A percentile compares a stretch with the other conserved stretches of the same genome.
Evolutionary conservation across 2,113 vertebrate species (phyloP).

Genomic region (Glaucidium brasilianum): DNA sequence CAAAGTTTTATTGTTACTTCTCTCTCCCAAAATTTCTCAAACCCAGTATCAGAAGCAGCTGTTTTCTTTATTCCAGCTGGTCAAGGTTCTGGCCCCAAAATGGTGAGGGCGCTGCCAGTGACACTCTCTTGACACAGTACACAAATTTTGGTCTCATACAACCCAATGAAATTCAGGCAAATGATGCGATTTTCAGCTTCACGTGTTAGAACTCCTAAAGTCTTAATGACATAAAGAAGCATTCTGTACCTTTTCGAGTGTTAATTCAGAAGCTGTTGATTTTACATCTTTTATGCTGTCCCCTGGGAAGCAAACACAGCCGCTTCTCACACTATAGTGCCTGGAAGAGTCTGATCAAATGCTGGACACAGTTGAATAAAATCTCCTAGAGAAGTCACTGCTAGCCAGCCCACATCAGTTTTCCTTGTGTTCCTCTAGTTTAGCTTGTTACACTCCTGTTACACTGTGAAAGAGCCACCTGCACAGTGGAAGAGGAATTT

Average conservation of each 20-base stretch:
- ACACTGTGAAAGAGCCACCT: background rate
- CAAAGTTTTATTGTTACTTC: background rate
- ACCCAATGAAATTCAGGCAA: background rate
- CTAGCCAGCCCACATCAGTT: background rate
- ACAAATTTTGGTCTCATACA: background rate
- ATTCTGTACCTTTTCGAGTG: background rate
- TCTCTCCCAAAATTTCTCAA: background rate
- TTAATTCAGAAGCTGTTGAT: background rate
- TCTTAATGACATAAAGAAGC: background rate
- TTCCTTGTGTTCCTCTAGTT: background rate
- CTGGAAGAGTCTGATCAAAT: background rate
- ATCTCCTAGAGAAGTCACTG: background rate
- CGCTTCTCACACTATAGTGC: background rate
- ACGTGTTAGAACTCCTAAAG: background rate
- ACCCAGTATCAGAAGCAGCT: background rate
- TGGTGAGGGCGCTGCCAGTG: background rate
- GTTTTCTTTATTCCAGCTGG: background rate
- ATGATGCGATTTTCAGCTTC: background rate
- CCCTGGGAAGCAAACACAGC: background rate
- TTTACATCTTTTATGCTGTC: background rate
- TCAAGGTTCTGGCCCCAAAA: background rate
- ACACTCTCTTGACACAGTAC: background rate
- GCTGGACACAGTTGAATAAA: background rate
- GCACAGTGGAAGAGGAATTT: background rate
- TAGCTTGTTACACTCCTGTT: background rate